Percentiles rank a stretch among this genome's conserved stretches.
These are phyloP conservation scores for Sesamia nonagrioides DNA, from an alignment of 1,140 invertebrate genomes.

Conservation along the genomic window DNA sequence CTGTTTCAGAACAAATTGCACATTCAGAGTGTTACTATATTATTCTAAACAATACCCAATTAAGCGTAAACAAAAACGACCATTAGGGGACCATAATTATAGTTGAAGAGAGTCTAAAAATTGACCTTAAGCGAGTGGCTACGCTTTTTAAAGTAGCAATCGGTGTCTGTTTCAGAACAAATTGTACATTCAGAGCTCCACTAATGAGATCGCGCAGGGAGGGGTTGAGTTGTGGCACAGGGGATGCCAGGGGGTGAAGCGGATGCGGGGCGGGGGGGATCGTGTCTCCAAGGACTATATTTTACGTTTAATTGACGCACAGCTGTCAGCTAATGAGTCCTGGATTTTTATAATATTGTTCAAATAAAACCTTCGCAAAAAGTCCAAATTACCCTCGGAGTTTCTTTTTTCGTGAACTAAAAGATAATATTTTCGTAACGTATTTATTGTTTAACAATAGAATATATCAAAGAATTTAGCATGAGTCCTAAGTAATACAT, in stretches of 20 bases:
- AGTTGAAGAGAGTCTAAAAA: slow-evolving; percentile 30
- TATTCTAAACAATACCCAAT: slow-evolving; percentile 23
- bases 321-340: slow-evolving; percentile 81
- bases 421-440: not conserved
- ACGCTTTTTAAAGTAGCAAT: slow-evolving; percentile 79
- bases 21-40: too few relatives aligned
- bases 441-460: too few relatives aligned
- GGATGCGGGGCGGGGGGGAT: slow-evolving; percentile 40
- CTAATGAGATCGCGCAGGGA: slow-evolving; percentile 78
- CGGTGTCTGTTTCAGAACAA: slow-evolving; percentile 82
- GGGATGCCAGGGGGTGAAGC: slow-evolving; percentile 52
- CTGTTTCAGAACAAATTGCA: too few relatives aligned
- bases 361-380: slow-evolving; percentile 49
- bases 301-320: slow-evolving; percentile 84
- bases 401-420: not conserved
- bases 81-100: slow-evolving; percentile 37
- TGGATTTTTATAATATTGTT: slow-evolving; percentile 66
- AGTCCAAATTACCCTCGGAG: slow-evolving; percentile 15
- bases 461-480: too few relatives aligned
- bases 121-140: slow-evolving; percentile 69
- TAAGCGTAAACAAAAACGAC: slow-evolving; percentile 15
- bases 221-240: slow-evolving; percentile 62
- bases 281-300: slow-evolving; percentile 78
- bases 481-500: too few relatives aligned
- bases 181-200: slow-evolving; percentile 80